A percentile compares a stretch with the other conserved stretches of the same genome.
Evolutionary conservation across 2,888 invertebrate genomes (phyloP).

Genomic region (Athripsodes cinereus): DNA sequence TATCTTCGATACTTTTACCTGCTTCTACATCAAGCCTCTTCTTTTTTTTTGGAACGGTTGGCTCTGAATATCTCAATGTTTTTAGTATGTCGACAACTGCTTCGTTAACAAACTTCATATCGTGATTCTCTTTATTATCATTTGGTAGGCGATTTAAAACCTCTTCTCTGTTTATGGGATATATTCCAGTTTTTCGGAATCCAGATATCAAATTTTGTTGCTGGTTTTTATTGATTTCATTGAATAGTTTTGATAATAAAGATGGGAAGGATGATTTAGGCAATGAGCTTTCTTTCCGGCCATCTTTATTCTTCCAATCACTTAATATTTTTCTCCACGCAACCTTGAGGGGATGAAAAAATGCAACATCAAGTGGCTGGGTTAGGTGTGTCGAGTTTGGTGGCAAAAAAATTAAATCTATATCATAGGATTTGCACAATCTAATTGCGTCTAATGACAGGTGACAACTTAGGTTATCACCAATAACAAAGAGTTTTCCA

Average conservation of each 20-base stretch:
- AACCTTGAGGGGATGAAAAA: conserved; percentile 29
- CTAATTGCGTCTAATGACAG: conserved; percentile 29
- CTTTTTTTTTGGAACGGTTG: neutral
- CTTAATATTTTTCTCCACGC: conserved; percentile 25
- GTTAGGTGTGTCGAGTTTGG: conserved; percentile 30
- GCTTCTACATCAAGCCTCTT: neutral
- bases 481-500: conserved; percentile 31
- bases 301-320: conserved; percentile 23
- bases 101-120: neutral
- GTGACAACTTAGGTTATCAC: conserved; percentile 32
- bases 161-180: neutral
- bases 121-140: neutral
- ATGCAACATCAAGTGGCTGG: conserved; percentile 30
- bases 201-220: neutral
- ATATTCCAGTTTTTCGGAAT: conserved; percentile 1
- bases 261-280: conserved; percentile 12
- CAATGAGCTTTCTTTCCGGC: conserved; percentile 5
- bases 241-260: conserved; percentile 4
- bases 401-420: conserved; percentile 31
- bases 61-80: neutral
- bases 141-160: neutral
- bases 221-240: conserved; percentile 4
- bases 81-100: neutral
- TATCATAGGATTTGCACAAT: conserved; percentile 30
- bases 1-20: neutral